Percentiles rank a stretch among this genome's conserved stretches.
Evolutionary conservation across 92 coral and sea anemone species (phyloP).

Genomic region (Bergia sp.): DNA sequence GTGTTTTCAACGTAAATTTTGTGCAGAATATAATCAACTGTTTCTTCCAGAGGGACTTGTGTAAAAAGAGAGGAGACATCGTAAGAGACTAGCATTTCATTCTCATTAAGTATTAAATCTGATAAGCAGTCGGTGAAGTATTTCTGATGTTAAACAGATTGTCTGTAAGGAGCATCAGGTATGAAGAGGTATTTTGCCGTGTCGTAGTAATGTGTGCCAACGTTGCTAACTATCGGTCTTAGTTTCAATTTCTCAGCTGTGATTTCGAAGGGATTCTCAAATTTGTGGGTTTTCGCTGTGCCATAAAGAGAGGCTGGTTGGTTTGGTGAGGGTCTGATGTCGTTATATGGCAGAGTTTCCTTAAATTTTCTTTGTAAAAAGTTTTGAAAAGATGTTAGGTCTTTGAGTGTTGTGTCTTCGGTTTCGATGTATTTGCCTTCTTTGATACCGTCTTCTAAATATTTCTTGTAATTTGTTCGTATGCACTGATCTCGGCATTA

Average conservation of each 20-base stretch:
- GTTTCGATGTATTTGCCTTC: no score
- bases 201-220: slow-evolving; percentile 21
- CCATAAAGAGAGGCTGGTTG: slow-evolving; percentile 32
- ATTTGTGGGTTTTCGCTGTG: neutral
- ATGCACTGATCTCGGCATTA: neutral
- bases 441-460: neutral
- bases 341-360: slow-evolving; percentile 2
- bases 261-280: slow-evolving; percentile 9
- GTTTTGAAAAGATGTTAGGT: no score
- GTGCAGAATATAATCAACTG: no score
- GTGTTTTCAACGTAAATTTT: no score
- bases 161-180: no score
- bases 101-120: no score
- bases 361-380: slow-evolving; percentile 6
- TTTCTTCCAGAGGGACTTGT: no score
- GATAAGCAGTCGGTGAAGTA: neutral
- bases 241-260: slow-evolving; percentile 1
- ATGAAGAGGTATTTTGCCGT: slow-evolving; percentile 9
- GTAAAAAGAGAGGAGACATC: no score
- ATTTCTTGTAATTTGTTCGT: neutral
- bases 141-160: neutral
- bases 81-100: no score
- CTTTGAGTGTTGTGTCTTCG: no score
- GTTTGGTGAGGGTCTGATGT: slow-evolving; percentile 9
- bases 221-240: slow-evolving; percentile 21